Evolutionary conservation across 2,888 invertebrate genomes (phyloP).

Genomic region (Phaonia tiefii): DNA sequence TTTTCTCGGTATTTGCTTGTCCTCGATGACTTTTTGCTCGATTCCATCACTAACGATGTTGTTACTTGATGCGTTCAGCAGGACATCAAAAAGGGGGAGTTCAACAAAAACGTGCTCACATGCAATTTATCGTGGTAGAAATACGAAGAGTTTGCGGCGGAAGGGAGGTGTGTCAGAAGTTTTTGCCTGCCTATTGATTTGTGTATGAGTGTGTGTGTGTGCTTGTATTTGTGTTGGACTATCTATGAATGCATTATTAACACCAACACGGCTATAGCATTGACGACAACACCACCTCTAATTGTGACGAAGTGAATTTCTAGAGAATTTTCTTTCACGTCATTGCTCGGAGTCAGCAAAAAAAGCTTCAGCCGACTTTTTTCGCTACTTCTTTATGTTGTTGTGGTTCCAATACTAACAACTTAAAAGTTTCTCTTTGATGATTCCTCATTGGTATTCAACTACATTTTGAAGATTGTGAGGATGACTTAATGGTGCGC

Average conservation of each 20-base stretch:
- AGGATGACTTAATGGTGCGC: too few species aligned
- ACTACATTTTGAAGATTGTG: too few species aligned
- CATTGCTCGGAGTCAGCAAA: conserved; percentile 58
- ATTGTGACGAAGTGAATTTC: conserved; percentile 59
- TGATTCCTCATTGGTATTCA: too few species aligned
- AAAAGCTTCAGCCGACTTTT: conserved; percentile 34
- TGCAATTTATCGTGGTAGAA: conserved; percentile 37
- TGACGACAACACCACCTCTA: conserved; percentile 27
- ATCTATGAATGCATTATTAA: conserved; percentile 30
- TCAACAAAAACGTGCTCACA: conserved; percentile 55
- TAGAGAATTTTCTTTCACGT: conserved; percentile 54
- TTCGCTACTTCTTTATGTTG: background rate
- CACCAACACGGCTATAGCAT: conserved; percentile 20
- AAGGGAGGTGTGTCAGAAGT: background rate
- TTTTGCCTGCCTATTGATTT: background rate
- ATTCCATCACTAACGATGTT: conserved; percentile 44
- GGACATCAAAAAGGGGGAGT: conserved; percentile 30
- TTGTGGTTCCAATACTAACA: conserved; percentile 17
- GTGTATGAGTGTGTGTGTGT: conserved; percentile 22
- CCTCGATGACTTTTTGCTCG: conserved; percentile 16
- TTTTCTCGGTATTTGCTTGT: conserved; percentile 22
- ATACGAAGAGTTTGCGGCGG: background rate
- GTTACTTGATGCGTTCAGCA: conserved; percentile 58
- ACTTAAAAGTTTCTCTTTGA: background rate
- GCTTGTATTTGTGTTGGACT: conserved; percentile 13